Base-by-base conservation (phyloP, 2,113 vertebrate species). In the Trematomus loennbergii region DNA sequence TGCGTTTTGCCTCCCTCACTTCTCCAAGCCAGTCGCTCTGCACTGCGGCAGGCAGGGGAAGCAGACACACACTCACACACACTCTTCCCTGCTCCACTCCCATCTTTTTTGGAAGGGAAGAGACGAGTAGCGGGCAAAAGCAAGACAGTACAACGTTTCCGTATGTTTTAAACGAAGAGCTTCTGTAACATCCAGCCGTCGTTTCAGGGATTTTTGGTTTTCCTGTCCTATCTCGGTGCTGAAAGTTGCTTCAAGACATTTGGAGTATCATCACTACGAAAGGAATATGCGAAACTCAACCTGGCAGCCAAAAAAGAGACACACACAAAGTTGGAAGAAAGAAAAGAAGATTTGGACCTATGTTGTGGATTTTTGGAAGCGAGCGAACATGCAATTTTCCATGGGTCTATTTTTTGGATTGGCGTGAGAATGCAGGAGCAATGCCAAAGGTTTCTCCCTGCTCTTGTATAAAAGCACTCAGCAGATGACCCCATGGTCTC, bases 11-110 rank as follows among this genome's bases (percentile, higher is more conserved):
- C 88, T 94, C 90, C 87, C 91, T 94, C 93, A 91, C 88, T 94
- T 92, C 89, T 92, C 88, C 93, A 90, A 94, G 86, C 91, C 91
- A 93, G 91, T 92, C 89, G 87, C 91, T 91, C 90, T 92, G 93
- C 93, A 94, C 89, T 94, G 93, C 91, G 90, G 91, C 91, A 93
- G 90, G 83, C 90, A 89, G 88, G 91, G 77, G 88, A 92, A 89
- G 90, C 91, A 90, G 88, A 91, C 91, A 90, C 90, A 88, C 88
- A 89, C 89, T 79, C 83, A 55, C 84, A 86, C 76, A 75, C 71
- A 78, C 78, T 86, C 77, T 71, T 80, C 85, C 82, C 86, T 90
- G 80, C 87, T 93, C 83, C 89, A 88, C 93, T 94, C 90, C 88
- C 89, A 90, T 84, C 89, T 91, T 94, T 93, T 93, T 91, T 89